phyloP scores from a whole-genome alignment of 2,113 vertebrate genomes.

The Solea solea region DNA sequence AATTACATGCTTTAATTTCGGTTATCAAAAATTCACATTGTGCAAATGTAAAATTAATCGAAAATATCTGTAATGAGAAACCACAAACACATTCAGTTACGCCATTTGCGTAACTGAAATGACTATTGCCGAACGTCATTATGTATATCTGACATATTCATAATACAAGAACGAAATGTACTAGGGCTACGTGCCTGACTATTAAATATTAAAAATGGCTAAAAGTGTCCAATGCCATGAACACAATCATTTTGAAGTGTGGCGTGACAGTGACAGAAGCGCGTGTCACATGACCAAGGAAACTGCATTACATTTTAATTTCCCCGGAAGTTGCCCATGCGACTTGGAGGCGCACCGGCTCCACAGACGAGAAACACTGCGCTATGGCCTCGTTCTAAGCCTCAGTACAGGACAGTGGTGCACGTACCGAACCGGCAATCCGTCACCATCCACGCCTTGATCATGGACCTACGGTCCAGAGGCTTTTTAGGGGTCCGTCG shows the following conservation, averaged over 20 bases:
- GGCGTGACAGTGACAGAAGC: neutral
- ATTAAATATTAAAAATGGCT: no score
- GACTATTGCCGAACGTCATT: no score
- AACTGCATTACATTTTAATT: slow-evolving; percentile 57
- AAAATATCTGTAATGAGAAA: no score
- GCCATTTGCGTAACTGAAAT: no score
- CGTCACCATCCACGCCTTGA: slow-evolving; percentile 84
- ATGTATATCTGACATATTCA: no score
- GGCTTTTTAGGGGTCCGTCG: slow-evolving; percentile 75
- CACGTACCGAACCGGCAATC: slow-evolving; percentile 79
- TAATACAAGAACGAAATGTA: no score
- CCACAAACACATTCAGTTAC: no score
- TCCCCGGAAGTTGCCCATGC: slow-evolving; percentile 81
- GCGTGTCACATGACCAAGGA: slow-evolving; percentile 69
- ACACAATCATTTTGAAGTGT: neutral
- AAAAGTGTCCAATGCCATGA: no score
- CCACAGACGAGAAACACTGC: slow-evolving; percentile 63
- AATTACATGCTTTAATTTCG: no score
- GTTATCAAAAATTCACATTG: no score
- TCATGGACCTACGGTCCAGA: slow-evolving; percentile 83
- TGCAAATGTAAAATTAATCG: no score
- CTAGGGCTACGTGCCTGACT: no score
- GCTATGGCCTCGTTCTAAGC: slow-evolving; percentile 79
- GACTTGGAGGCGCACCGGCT: slow-evolving; percentile 76
- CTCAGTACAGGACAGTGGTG: slow-evolving; percentile 62